Evolutionary conservation across 2,797 vertebrate species (phyloP).

Genomic region (Syngnathus acus): DNA sequence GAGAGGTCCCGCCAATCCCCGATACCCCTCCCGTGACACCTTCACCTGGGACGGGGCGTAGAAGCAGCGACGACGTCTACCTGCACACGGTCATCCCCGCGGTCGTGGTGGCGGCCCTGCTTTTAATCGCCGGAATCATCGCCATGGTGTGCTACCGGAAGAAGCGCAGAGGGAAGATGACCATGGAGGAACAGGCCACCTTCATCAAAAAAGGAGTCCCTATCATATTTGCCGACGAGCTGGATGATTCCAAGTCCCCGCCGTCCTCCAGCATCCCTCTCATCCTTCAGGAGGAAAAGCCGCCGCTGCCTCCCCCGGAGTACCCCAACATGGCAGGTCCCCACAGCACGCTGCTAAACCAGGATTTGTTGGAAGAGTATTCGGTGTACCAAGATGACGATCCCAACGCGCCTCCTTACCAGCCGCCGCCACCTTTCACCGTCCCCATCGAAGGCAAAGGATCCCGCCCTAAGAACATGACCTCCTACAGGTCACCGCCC

Average conservation of each 20-base stretch:
- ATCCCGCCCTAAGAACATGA: conserved; percentile 99
- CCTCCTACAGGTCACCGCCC: conserved; percentile 93
- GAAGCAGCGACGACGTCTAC: conserved; percentile 91
- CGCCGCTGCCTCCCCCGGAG: conserved; percentile 91
- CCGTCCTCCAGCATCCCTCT: conserved; percentile 97
- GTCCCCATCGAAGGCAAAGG: conserved; percentile 95
- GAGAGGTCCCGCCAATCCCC: conserved; percentile 55
- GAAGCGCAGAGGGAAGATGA: conserved; percentile 96
- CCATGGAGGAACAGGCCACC: conserved; percentile 97
- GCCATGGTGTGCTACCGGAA: conserved; percentile 99
- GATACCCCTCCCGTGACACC: conserved; percentile 64
- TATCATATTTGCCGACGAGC: conserved; percentile 95
- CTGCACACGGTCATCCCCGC: conserved; percentile 96
- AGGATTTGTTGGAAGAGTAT: conserved; percentile 92
- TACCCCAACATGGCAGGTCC: conserved; percentile 93
- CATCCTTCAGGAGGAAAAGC: conserved; percentile 97
- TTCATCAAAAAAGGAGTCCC: conserved; percentile 99
- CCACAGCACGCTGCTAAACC: conserved; percentile 90
- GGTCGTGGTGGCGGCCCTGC: conserved; percentile 90
- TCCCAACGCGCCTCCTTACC: conserved; percentile 91
- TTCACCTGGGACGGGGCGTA: conserved; percentile 76
- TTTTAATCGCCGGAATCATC: conserved; percentile 91
- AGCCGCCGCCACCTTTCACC: conserved; percentile 94
- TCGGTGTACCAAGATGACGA: conserved; percentile 92
- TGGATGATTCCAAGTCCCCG: conserved; percentile 95